phyloP scores from a whole-genome alignment of 2,113 vertebrate genomes.

The Malurus cyaneus region DNA sequence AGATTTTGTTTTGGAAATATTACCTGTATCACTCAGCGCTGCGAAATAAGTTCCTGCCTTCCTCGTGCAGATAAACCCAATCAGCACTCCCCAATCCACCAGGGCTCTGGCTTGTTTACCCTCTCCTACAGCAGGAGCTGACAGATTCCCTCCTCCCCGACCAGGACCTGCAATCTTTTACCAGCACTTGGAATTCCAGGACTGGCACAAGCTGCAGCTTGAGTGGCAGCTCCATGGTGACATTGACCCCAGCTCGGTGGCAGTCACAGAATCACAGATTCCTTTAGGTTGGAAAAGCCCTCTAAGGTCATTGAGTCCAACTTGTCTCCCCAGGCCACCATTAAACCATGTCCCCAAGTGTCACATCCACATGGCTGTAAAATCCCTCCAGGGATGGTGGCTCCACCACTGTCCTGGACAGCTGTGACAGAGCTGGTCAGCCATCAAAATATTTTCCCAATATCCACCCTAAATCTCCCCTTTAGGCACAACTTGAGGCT shows the following conservation, averaged over 20 bases:
- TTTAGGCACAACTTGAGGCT: not conserved
- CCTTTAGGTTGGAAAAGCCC: not conserved
- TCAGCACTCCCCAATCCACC: not conserved
- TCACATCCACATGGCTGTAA: not conserved
- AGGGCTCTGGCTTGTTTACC: constrained; percentile 3
- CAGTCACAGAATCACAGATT: not conserved
- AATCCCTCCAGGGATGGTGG: not conserved
- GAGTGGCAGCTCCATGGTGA: not conserved
- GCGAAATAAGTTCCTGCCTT: constrained; percentile 34
- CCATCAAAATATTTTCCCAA: too few species aligned
- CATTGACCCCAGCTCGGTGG: accelerated
- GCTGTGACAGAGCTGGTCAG: not conserved
- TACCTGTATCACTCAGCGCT: constrained; percentile 48
- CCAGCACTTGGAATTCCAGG: not conserved
- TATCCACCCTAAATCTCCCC: not conserved
- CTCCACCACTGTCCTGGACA: not conserved
- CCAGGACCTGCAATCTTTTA: not conserved
- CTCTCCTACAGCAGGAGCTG: not conserved
- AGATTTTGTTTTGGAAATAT: constrained; percentile 66
- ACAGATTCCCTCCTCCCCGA: not conserved
- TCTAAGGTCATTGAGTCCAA: not conserved
- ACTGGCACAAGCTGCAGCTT: not conserved
- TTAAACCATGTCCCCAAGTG: not conserved
- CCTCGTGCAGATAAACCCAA: constrained; percentile 22
- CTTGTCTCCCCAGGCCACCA: not conserved